Evolutionary conservation across 2,797 vertebrate species (phyloP).

Genomic region (Prunella strophiata): DNA sequence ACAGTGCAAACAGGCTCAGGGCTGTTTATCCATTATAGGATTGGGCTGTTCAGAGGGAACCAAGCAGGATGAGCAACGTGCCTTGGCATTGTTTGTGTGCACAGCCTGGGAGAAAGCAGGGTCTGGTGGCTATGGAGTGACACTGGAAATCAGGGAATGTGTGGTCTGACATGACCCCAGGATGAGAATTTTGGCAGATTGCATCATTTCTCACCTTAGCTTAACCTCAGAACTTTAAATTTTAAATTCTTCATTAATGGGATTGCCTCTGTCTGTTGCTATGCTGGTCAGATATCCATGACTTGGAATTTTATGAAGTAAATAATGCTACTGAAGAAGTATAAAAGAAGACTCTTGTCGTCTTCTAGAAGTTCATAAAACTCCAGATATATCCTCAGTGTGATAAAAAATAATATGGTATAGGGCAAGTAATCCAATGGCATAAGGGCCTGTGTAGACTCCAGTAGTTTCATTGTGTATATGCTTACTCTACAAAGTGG

Average conservation of each 20-base stretch:
- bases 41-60: neutral
- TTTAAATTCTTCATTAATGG: neutral
- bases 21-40: neutral
- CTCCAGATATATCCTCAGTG: neutral
- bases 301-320: neutral
- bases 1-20: neutral
- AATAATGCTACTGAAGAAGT: neutral
- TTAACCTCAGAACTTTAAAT: neutral
- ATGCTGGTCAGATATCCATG: neutral
- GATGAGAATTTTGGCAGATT: neutral
- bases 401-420: neutral
- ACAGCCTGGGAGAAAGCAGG: neutral
- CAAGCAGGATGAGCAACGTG: accelerated
- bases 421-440: neutral
- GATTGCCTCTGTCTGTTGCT: neutral
- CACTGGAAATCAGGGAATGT: neutral
- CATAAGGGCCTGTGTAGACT: neutral
- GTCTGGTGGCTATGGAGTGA: neutral
- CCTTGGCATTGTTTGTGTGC: neutral
- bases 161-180: neutral
- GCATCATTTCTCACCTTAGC: neutral
- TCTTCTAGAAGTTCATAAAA: neutral
- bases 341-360: neutral
- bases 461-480: neutral
- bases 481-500: neutral